Percentiles rank a stretch among this genome's conserved stretches.
These are phyloP conservation scores for Drosophila subobscura DNA, from an alignment of 1,140 invertebrate species.

Conservation along the genomic window DNA sequence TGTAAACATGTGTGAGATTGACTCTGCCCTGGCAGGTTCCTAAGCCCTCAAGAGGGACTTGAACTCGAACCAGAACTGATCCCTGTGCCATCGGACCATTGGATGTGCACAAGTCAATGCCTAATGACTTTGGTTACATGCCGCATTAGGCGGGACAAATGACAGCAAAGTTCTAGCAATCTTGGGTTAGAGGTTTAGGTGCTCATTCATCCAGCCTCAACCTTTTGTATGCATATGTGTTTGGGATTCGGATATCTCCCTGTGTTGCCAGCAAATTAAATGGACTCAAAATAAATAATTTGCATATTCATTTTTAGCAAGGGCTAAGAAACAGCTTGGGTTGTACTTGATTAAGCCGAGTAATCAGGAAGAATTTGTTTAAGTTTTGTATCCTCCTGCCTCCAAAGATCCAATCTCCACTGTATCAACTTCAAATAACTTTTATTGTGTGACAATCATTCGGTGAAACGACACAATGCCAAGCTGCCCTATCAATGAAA, in stretches of 20 bases:
- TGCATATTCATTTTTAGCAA: slow-evolving; percentile 52
- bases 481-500: slow-evolving; percentile 41
- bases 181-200: slow-evolving; percentile 45
- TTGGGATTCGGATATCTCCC: slow-evolving; percentile 3
- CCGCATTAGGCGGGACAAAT: slow-evolving; percentile 67
- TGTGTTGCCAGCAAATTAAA: slow-evolving; percentile 53
- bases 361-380: slow-evolving; percentile 1
- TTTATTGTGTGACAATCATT: slow-evolving; percentile 5
- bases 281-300: slow-evolving; percentile 55
- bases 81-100: slow-evolving; percentile 36
- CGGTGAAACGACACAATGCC: too few species aligned
- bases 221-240: slow-evolving; percentile 27
- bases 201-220: slow-evolving; percentile 32
- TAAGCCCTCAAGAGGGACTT: slow-evolving; percentile 8
- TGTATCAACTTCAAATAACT: slow-evolving; percentile 14
- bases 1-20: slow-evolving; percentile 67
- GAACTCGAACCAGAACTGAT: slow-evolving; percentile 45
- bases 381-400: too few species aligned
- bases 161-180: slow-evolving; percentile 30
- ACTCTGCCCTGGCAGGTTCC: slow-evolving; percentile 22
- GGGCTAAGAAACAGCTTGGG: too few species aligned
- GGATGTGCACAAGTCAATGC: slow-evolving; percentile 49
- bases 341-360: too few species aligned
- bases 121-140: slow-evolving; percentile 72
- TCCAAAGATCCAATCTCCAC: neutral